phyloP scores from a whole-genome alignment of 1,140 invertebrate species.

The Aporrectodea caliginosa region DNA sequence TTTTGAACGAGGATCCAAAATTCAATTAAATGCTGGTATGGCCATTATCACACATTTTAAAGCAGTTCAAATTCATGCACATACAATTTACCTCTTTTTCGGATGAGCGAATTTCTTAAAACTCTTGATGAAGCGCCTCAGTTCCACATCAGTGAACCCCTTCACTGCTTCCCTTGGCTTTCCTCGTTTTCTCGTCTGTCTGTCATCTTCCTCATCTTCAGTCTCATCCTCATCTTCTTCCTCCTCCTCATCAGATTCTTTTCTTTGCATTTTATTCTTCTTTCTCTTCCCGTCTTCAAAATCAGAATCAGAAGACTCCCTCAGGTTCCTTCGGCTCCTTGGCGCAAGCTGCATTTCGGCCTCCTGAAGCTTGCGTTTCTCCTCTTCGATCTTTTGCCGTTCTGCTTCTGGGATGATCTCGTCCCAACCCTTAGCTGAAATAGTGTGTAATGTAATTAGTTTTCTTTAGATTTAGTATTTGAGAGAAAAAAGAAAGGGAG shows the following conservation, averaged over 20 bases:
- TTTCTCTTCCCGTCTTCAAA: slow-evolving; percentile 59
- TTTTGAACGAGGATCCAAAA: no score
- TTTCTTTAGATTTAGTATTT: no score
- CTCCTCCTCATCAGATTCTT: no score
- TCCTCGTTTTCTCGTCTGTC: slow-evolving; percentile 67
- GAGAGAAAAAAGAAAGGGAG: no score
- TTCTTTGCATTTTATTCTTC: no score
- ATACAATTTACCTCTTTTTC: slow-evolving; percentile 64
- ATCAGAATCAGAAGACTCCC: slow-evolving; percentile 60
- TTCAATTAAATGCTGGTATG: no score
- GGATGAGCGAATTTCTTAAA: slow-evolving; percentile 92
- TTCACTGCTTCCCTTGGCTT: slow-evolving; percentile 71
- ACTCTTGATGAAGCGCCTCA: slow-evolving; percentile 68
- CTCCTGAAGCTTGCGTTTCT: slow-evolving; percentile 65
- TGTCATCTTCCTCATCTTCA: no score
- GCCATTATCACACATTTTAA: no score
- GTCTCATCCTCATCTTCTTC: no score
- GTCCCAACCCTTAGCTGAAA: slow-evolving; percentile 67
- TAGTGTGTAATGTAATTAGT: no score
- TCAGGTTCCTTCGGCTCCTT: slow-evolving; percentile 63
- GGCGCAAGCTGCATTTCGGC: slow-evolving; percentile 59
- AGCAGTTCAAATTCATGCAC: no score
- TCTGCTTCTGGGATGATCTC: slow-evolving; percentile 94
- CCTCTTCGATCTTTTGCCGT: slow-evolving; percentile 82
- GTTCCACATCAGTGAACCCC: slow-evolving; percentile 82